Evolutionary conservation across 2,113 vertebrate genomes (phyloP).

Genomic region (Prinia subflava): DNA sequence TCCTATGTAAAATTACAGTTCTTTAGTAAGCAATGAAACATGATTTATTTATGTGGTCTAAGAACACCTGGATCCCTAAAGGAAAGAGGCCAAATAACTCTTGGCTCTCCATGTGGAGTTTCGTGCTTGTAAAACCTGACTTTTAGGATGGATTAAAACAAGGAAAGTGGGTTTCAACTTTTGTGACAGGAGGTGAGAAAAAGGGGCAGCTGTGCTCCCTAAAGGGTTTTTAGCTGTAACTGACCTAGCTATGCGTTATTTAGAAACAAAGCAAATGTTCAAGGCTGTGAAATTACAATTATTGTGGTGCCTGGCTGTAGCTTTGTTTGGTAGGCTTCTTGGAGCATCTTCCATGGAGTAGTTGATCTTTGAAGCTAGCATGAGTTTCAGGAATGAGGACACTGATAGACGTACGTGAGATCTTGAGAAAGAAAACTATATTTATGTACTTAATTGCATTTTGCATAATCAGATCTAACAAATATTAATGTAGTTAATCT

Average conservation of each 20-base stretch:
- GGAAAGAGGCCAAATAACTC: not conserved
- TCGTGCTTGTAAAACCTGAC: not conserved
- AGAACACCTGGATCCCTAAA: not conserved
- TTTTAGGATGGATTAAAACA: not conserved
- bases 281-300: not conserved
- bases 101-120: not conserved
- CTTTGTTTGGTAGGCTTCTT: not conserved
- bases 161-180: not conserved
- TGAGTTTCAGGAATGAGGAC: not conserved
- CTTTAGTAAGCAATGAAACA: not conserved
- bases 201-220: not conserved
- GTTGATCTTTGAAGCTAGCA: not conserved
- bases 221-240: not conserved
- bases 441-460: not conserved
- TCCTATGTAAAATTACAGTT: not conserved
- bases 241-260: not conserved
- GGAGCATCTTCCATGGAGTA: not conserved
- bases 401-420: rapidly evolving
- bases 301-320: not conserved
- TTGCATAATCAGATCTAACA: not conserved
- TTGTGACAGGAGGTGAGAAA: not conserved
- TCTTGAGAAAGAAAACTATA: not conserved
- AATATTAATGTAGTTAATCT: not conserved
- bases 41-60: not conserved
- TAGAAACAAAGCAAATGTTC: not conserved